Percentiles rank a stretch among this genome's conserved stretches.
Evolutionary conservation across 2,113 vertebrate species (phyloP).

Genomic region (Calyptommatus sinebrachiatus): DNA sequence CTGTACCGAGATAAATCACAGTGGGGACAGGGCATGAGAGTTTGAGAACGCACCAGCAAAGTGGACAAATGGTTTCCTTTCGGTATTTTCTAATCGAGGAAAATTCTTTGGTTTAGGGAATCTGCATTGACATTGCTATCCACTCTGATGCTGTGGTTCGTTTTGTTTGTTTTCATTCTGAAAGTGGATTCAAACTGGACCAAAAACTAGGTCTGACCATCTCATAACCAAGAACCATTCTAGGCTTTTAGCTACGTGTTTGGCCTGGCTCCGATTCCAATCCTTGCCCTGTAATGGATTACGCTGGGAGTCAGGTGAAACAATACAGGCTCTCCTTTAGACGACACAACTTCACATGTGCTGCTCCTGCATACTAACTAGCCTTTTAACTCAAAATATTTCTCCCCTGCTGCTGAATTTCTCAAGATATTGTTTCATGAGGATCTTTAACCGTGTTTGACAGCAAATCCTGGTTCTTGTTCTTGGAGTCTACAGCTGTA

Average conservation of each 20-base stretch:
- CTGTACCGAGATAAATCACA: no score
- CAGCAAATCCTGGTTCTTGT: neutral
- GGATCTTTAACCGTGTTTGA: neutral
- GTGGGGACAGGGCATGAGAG: no score
- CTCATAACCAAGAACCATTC: neutral
- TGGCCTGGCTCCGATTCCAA: neutral
- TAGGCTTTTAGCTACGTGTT: conserved; percentile 5
- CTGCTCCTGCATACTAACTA: neutral
- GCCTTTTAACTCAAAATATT: neutral
- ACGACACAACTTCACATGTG: neutral
- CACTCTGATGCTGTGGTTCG: no score
- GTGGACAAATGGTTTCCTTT: no score
- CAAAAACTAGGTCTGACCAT: neutral
- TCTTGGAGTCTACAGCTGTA: no score
- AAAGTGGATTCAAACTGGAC: no score
- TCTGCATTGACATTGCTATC: no score
- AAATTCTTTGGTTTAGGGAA: no score
- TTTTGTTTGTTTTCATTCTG: no score
- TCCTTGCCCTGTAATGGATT: neutral
- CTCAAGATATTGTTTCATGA: neutral
- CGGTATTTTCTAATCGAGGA: no score
- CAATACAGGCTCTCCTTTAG: neutral
- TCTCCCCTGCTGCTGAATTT: neutral
- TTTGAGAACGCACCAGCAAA: no score
- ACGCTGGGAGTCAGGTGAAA: accelerated